Evolutionary conservation across 1,140 invertebrate genomes (phyloP).

Genomic region (Lepidurus arcticus): DNA sequence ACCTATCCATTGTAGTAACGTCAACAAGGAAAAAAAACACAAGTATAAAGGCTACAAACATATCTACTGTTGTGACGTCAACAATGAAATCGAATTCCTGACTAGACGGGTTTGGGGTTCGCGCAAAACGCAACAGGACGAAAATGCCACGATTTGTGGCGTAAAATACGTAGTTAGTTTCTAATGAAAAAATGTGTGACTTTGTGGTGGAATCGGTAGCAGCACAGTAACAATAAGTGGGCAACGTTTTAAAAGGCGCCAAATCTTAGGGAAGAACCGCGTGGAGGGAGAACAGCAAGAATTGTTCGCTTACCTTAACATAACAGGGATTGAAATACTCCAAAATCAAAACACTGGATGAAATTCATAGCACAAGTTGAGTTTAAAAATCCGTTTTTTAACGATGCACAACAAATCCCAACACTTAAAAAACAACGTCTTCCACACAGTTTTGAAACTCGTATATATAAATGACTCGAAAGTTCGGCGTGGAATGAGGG

Average conservation of each 20-base stretch:
- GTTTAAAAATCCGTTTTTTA: neutral
- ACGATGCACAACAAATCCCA: neutral
- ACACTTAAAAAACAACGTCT: neutral
- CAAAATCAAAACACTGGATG: neutral
- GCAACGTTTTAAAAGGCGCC: neutral
- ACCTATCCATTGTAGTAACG: no score
- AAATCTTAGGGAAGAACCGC: neutral
- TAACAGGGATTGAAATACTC: conserved; percentile 2
- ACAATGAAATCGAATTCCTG: no score
- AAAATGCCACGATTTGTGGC: no score
- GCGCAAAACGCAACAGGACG: no score
- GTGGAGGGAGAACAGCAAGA: neutral
- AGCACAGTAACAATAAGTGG: neutral
- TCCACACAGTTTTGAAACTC: neutral
- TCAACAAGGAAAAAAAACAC: no score
- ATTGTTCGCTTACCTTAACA: neutral
- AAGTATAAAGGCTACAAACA: no score
- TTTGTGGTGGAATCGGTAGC: no score
- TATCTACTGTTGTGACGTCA: no score
- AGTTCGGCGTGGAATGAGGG: neutral
- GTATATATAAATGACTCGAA: neutral
- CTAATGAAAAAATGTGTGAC: no score
- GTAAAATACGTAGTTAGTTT: no score
- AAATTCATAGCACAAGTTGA: neutral
- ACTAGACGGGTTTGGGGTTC: no score